Percentiles rank a stretch among this genome's conserved stretches.
Conservation (phyloP, 2,888 invertebrate genomes). For the Mythimna loreyi region DNA sequence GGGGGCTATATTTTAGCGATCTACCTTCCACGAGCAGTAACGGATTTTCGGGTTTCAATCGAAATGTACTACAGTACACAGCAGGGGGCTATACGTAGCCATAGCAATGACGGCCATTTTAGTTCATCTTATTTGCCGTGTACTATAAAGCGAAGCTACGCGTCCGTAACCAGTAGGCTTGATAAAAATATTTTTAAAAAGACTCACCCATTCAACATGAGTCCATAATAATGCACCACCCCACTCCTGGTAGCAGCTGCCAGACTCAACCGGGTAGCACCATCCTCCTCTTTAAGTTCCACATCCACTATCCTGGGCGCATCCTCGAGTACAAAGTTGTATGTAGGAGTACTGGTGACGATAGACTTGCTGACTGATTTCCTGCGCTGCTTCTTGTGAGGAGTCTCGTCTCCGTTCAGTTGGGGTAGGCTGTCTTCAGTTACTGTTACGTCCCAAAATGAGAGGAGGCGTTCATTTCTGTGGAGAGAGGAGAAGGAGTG, state of each 20-base stretch:
- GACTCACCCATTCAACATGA: slow-evolving; percentile 94
- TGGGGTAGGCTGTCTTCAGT: slow-evolving; percentile 75
- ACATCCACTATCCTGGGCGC: slow-evolving; percentile 90
- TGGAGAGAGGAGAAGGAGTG: slow-evolving; percentile 8
- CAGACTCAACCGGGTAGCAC: slow-evolving; percentile 87
- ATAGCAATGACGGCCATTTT: too few relatives aligned
- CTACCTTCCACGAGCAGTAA: too few relatives aligned
- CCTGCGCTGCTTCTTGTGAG: slow-evolving; percentile 80
- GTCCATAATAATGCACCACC: slow-evolving; percentile 94
- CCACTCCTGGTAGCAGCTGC: slow-evolving; percentile 94
- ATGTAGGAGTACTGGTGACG: slow-evolving; percentile 71
- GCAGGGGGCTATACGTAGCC: too few relatives aligned
- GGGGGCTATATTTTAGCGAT: too few relatives aligned
- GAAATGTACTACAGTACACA: too few relatives aligned
- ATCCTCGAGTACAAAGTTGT: slow-evolving; percentile 94
- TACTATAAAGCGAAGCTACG: too few relatives aligned
- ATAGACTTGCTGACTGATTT: slow-evolving; percentile 71
- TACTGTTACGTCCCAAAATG: slow-evolving; percentile 87
- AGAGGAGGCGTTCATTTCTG: slow-evolving; percentile 87
- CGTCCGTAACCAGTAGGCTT: too few relatives aligned
- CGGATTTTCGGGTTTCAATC: too few relatives aligned
- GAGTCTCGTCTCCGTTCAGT: slow-evolving; percentile 80
- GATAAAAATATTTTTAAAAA: too few relatives aligned
- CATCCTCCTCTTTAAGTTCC: slow-evolving; percentile 86
- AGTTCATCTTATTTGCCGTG: too few relatives aligned